Base-by-base conservation (phyloP, 2,113 vertebrate genomes). In the Caretta caretta region DNA sequence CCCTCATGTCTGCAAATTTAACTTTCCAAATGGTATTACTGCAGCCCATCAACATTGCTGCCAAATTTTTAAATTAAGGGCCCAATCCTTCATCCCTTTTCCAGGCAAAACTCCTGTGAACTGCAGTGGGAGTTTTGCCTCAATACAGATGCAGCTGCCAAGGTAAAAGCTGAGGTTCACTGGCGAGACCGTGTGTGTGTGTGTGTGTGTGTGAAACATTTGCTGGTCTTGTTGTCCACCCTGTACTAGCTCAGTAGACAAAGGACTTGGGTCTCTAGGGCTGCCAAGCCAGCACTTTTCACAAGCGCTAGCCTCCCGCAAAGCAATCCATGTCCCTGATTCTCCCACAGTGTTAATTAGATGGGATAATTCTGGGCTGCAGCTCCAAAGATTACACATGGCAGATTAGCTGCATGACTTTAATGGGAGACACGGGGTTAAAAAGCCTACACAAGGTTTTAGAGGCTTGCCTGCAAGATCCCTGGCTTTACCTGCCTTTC, bases 381-480 rank as follows among this genome's bases (percentile, higher is more conserved):
- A 20, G 65, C 19, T 72, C 65, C 9, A 11, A 72, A 72, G 56
- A 8, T 76, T 14, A 76, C 75, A 8, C 50, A 11, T 22, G 6
- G 31, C 6, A 6, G 35, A 42, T 9, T 35, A 84, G 29, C 48
- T 27, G 20, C 72, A 38, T 90, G 57, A 29, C 85, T 96, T 7
- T 78, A 94, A n/a, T 0, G 0, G 35, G 85, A 91, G 53, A 17
- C 53, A 49, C 78, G 57, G 62, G 86, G 12, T 56, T 90, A 69
- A 84, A 65, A 89, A 65, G 42, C 2, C 51, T 76, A n/a, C 1
- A 1, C 82, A 69, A 96, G 82, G 86, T 59, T 89, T 62, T 69
- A 29, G 90, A 94, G 46, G 78, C 72, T 93, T 78, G 29, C 84
- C 92, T 83, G 84, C 94, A 93, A 51, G 76, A 94, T 92, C 93